These are phyloP conservation scores for Tanytarsus gracilentus DNA, from an alignment of 2,888 invertebrate genomes.

Conservation along the genomic window DNA sequence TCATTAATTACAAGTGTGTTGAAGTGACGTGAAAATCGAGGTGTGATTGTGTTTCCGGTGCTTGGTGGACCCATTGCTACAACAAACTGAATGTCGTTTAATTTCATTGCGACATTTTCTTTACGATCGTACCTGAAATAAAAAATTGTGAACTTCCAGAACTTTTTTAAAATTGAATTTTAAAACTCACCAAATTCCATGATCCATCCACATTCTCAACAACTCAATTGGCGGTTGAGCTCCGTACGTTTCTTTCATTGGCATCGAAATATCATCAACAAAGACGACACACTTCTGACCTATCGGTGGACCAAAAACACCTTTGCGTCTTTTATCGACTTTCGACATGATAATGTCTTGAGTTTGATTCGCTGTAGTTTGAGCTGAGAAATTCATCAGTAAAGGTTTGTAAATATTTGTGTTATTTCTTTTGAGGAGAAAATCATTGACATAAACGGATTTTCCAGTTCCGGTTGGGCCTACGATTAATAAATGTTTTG, in stretches of 20 bases:
- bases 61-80: conserved; percentile 78
- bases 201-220: conserved; percentile 81
- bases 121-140: conserved; percentile 81
- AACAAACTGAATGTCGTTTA: conserved; percentile 52
- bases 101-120: conserved; percentile 49
- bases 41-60: conserved; percentile 73
- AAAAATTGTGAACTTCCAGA: no score
- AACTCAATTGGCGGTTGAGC: conserved; percentile 93
- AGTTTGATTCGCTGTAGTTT: conserved; percentile 86
- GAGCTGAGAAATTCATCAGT: conserved; percentile 86
- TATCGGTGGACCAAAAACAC: conserved; percentile 86
- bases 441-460: conserved; percentile 79
- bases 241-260: conserved; percentile 77
- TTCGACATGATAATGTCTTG: conserved; percentile 94
- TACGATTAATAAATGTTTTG: conserved; percentile 76
- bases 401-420: conserved; percentile 70
- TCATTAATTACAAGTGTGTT: conserved; percentile 79
- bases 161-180: no score
- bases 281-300: conserved; percentile 84
- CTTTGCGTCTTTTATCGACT: conserved; percentile 84
- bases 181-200: conserved; percentile 85
- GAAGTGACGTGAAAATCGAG: conserved; percentile 80
- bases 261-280: conserved; percentile 94
- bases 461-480: conserved; percentile 96
- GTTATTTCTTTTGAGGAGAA: conserved; percentile 70